A percentile compares a stretch with the other conserved stretches of the same genome.
Conservation (phyloP, 2,113 vertebrate genomes). For the Daubentonia madagascariensis region DNA sequence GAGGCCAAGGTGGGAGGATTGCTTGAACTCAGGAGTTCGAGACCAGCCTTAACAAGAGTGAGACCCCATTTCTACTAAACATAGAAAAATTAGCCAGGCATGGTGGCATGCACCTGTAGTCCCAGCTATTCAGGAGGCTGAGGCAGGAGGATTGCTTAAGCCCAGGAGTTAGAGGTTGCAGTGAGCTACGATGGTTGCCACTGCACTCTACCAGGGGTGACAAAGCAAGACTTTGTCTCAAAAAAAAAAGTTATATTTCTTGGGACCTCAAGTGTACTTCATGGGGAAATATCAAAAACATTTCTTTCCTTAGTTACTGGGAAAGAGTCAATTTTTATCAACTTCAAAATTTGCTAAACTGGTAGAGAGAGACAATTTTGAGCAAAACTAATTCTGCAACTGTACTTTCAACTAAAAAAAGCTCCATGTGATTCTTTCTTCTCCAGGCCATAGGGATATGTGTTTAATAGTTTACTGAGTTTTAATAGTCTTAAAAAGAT, state of each 20-base stretch:
- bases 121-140: no score
- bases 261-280: not conserved
- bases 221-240: no score
- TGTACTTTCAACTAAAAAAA: not conserved
- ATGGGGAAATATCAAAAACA: not conserved
- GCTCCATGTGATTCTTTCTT: not conserved
- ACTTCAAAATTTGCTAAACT: not conserved
- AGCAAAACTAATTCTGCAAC: not conserved
- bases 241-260: not conserved
- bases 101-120: no score
- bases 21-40: no score
- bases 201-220: no score
- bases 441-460: not conserved
- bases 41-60: no score
- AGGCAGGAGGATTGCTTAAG: no score
- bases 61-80: no score
- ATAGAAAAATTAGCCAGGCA: no score
- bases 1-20: no score
- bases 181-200: no score
- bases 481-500: not conserved
- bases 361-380: not conserved
- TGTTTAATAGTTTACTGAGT: not conserved
- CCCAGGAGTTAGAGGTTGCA: no score
- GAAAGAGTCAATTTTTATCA: not conserved
- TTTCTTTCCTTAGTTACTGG: not conserved